Evolutionary conservation across 2,888 invertebrate species (phyloP), one percentile per base, ranked within the genome.

Genomic region (Agonum fuliginosum): DNA sequence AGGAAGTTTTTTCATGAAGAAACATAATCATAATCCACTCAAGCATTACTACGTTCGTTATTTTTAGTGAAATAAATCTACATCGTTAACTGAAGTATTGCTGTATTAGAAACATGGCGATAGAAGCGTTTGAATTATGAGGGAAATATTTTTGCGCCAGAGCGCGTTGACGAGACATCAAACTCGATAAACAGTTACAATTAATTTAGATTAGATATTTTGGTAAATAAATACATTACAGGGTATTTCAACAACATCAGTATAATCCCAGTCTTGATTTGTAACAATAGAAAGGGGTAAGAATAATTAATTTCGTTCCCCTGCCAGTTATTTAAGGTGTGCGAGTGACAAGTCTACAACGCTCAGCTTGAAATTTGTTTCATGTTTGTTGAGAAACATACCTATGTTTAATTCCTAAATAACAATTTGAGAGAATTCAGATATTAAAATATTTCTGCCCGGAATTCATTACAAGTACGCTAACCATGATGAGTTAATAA

Each of bases 211-310:
- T 54, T 37, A 37, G 37, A 37, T 37, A n/a, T 37, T 54, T 54
- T 20, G 54, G 54, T 10, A 22, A 10, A 24, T 54, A 24, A 51
- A 54, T 54, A 54, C 54, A 54, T 22, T 54, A 22, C 22, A 12
- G n/a, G n/a, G 54, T 62, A 62, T 62, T 62, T 62, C 58, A 17
- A 30, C 58, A 62, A 62, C 30, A 54, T 62, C 30, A 17, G 58
- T 62, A 27, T 62, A 62, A 62, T 30, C 30, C 17, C 10, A 30
- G 30, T 27, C 30, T 24, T 62, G 58, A 62, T 62, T 62, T 17
- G 30, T 30, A 30, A 27, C 54, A 54, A 30, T 12, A 30, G 58
- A 62, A 27, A 30, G 58, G 17, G 58, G 58, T 5, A 17, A 30
- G 58, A 19, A 62, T 19, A 62, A 62, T 62, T 62, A 62, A 62